Evolutionary conservation across 35 echinoderm and acorn worm species (phyloP).

Genomic region (Ptychodera flava): DNA sequence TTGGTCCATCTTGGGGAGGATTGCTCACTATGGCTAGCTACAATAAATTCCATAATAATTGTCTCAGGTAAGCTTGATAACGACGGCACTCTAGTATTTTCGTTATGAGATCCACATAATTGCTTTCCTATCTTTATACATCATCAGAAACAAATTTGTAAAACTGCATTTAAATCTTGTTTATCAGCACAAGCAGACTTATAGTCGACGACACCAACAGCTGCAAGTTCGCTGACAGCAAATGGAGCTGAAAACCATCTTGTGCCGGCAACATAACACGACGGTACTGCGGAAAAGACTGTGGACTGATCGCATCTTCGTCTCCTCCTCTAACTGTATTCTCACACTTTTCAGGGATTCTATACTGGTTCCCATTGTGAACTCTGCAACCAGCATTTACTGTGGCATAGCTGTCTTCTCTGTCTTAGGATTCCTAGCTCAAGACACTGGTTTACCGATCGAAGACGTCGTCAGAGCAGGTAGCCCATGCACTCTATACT

Average conservation of each 20-base stretch:
- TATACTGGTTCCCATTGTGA: not conserved
- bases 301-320: too few species aligned
- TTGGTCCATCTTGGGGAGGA: conserved; percentile 58
- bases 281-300: too few species aligned
- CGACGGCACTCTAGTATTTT: not conserved
- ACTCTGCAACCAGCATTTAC: conserved; percentile 21
- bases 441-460: conserved; percentile 10
- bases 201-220: too few species aligned
- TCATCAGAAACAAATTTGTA: too few species aligned
- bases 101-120: too few species aligned
- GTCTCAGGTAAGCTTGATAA: conserved; percentile 37
- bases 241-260: too few species aligned
- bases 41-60: conserved; percentile 78
- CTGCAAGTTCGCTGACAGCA: too few species aligned
- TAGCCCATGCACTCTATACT: not conserved
- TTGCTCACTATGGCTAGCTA: conserved; percentile 64
- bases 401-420: conserved; percentile 17
- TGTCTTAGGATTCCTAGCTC: conserved; percentile 18
- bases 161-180: too few species aligned
- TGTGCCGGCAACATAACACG: too few species aligned
- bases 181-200: too few species aligned
- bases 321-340: too few species aligned
- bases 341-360: conserved; percentile 4
- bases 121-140: too few species aligned
- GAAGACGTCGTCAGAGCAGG: conserved; percentile 21